Percentiles rank a stretch among this genome's conserved stretches.
Evolutionary conservation across 2,797 vertebrate genomes (phyloP).

Genomic region (Tragelaphus oryx): DNA sequence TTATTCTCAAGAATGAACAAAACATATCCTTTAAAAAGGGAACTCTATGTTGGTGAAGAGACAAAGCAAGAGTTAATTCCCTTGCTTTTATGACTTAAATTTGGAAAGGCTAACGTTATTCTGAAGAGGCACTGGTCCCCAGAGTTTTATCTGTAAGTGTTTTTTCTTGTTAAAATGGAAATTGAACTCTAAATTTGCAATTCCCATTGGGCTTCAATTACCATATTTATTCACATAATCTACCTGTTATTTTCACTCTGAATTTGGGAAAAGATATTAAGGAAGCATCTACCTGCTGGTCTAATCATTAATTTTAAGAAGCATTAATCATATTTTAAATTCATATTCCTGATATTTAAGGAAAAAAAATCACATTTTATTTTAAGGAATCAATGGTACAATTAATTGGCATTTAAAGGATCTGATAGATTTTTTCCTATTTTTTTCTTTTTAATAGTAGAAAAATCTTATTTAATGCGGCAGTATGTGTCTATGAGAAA

Average conservation of each 20-base stretch:
- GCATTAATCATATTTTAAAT: conserved; percentile 11
- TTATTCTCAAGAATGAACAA: conserved; percentile 18
- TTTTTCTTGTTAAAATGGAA: conserved; percentile 60
- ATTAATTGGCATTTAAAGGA: conserved; percentile 3
- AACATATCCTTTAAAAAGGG: neutral
- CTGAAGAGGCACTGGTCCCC: conserved; percentile 39
- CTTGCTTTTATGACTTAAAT: conserved; percentile 44
- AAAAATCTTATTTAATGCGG: neutral
- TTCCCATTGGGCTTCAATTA: conserved; percentile 45
- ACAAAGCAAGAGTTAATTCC: conserved; percentile 18
- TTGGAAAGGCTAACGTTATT: conserved; percentile 47
- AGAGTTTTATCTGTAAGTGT: conserved; percentile 30
- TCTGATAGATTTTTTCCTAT: neutral
- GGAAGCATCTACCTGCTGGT: conserved; percentile 3
- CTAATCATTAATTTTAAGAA: conserved; percentile 46
- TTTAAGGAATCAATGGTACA: neutral
- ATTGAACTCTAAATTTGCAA: conserved; percentile 59
- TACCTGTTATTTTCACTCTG: conserved; percentile 47
- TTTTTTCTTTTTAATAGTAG: neutral
- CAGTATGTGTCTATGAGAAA: neutral
- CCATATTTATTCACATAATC: conserved; percentile 60
- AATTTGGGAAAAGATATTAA: conserved; percentile 33
- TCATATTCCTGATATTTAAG: neutral
- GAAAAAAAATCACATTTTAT: neutral
- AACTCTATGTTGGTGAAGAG: neutral